phyloP scores from a whole-genome alignment of 2,797 vertebrate species.

The Mormyrus hasselquistii region DNA sequence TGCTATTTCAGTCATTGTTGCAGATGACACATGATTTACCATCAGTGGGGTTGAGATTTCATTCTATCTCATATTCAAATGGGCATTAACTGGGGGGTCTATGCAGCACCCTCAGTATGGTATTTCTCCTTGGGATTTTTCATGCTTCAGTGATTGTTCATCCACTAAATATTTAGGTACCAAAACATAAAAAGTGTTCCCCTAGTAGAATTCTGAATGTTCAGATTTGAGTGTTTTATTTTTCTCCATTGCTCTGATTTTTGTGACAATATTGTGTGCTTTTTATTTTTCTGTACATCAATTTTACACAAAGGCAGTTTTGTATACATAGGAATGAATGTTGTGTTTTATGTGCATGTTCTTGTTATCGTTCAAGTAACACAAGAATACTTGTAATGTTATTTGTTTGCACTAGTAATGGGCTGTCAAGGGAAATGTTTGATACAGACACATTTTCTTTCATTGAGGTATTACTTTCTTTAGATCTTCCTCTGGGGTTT shows the following conservation, averaged over 20 bases:
- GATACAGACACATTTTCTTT: background rate
- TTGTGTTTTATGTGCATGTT: background rate
- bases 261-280: background rate
- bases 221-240: background rate
- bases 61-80: background rate
- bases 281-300: background rate
- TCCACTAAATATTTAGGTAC: background rate
- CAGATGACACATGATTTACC: slow-evolving; percentile 13
- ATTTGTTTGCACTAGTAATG: background rate
- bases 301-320: background rate
- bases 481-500: background rate
- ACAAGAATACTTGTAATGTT: background rate
- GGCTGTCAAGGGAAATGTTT: background rate
- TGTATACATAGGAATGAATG: background rate
- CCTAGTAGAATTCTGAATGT: background rate
- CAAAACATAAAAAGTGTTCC: background rate
- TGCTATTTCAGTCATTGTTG: slow-evolving; percentile 1
- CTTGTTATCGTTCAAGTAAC: background rate
- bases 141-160: background rate
- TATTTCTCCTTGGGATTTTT: background rate
- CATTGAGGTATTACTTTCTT: background rate
- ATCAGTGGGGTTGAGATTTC: background rate
- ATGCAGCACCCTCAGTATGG: background rate
- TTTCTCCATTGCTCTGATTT: background rate
- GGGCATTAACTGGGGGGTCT: background rate